Base-by-base conservation (phyloP, 1,140 invertebrate species). In the Drosophila novamexicana region DNA sequence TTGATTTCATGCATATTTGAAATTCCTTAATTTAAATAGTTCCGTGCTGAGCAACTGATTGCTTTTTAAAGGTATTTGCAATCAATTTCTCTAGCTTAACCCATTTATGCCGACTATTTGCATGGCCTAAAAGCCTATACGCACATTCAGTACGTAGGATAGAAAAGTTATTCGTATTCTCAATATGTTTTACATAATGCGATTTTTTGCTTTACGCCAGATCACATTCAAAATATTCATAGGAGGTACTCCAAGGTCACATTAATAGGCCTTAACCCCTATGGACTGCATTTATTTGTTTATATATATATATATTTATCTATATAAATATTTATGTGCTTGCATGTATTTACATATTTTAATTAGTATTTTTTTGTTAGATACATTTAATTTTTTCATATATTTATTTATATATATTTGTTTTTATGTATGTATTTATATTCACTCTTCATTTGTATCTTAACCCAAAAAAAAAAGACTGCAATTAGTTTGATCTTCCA, bases 11-110 rank as follows among this genome's bases (percentile, higher is more conserved):
- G 32, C 32, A 47, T 59, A 47, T 36, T 45, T 59, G 2, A 36
- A 36, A 34, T 45, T 47, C 16, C 42, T 47, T 45, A 34, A 47
- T 36, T 47, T 16, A 37, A 37, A 6, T 34, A 59, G 54, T 57
- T 42, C 14, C 18, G 10, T 22, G 18, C 18, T 57, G 53, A 10
- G 42, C 7, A 10, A 16, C 14, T 36, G 57, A 59, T 59, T 59
- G 57, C 42, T 47, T 59, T 59, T 59, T 47, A 47, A 59, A 59
- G 3, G 29, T 36, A 45, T 36, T 59, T 47, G 8, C 29, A 47
- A 44, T 59, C 57, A 45, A 59, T 32, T 47, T 14, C 10, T 2
- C 5, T 14, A 14, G 12, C 22, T 52, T 52, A 52, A 52, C 50
- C 50, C 50, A 3, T 34, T n/a, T 7, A 1, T 14, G 32, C 6